These are phyloP conservation scores for Siphamia tubifer DNA, from an alignment of 2,113 vertebrate genomes.

Conservation along the genomic window DNA sequence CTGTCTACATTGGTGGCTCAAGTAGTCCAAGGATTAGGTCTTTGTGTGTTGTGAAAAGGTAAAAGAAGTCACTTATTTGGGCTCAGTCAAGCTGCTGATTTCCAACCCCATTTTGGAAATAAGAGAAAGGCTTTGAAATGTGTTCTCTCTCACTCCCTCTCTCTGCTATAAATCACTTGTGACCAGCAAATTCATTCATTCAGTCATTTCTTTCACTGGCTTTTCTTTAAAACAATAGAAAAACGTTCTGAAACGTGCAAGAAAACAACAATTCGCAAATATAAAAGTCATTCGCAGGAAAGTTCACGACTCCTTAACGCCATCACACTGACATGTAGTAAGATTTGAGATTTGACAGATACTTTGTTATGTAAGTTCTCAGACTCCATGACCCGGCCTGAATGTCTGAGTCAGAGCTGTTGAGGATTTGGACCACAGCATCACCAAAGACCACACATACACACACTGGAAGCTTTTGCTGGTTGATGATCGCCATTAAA, in stretches of 20 bases:
- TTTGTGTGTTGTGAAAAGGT: slow-evolving; percentile 95
- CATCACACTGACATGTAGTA: slow-evolving; percentile 28
- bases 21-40: slow-evolving; percentile 94
- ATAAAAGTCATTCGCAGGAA: slow-evolving; percentile 41
- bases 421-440: slow-evolving; percentile 66
- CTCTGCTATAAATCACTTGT: slow-evolving; percentile 86
- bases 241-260: slow-evolving; percentile 37
- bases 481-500: slow-evolving; percentile 63
- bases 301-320: slow-evolving; percentile 36
- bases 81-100: slow-evolving; percentile 96
- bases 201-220: slow-evolving; percentile 29
- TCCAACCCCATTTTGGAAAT: slow-evolving; percentile 82
- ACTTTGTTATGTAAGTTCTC: slow-evolving; percentile 65
- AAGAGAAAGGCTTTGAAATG: slow-evolving; percentile 88
- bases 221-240: slow-evolving; percentile 49
- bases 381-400: slow-evolving; percentile 28
- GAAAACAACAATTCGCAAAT: slow-evolving; percentile 41
- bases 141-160: slow-evolving; percentile 60
- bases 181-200: slow-evolving; percentile 71
- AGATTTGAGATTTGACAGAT: slow-evolving; percentile 43
- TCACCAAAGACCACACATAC: slow-evolving; percentile 69
- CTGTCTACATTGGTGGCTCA: slow-evolving; percentile 92
- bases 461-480: slow-evolving; percentile 53
- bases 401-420: slow-evolving; percentile 58
- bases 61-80: slow-evolving; percentile 99